Base-by-base conservation (phyloP, 2,888 invertebrate genomes). In the Cataglyphis rosenhaueri region DNA sequence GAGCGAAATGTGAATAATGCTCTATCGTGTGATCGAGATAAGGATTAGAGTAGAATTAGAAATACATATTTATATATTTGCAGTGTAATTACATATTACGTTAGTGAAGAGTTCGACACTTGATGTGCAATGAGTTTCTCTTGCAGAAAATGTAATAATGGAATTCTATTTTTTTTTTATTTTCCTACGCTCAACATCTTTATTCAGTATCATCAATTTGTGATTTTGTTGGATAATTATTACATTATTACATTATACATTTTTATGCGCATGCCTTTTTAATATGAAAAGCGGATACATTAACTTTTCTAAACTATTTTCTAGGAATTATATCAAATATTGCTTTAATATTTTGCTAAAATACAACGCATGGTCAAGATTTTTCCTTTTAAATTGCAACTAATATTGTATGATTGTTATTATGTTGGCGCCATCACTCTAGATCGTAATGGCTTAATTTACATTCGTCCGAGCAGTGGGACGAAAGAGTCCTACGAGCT, bases 31-130 rank as follows among this genome's bases (percentile, higher is more conserved):
- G 59, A 79, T 61, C 35, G 78, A 25, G 73, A 79, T 70, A 71
- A 71, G 35, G 15, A 79, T 79, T 71, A 79, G 44, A 59, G 59
- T 71, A 79, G 35, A 59, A 71, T 57, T 78, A 18, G 18, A 78
- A 52, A 78, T 78, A 44, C 73, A 78, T 25, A 44, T 78, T 70
- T 59, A 78, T 44, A 71, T 10, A 32, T 41, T 78, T 70, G 41
- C 32, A 5, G 59, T 70, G 44, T 70, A 70, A 78, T 78, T 59
- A 59, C 35, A 55, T 55, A 52, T 52, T 52, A 75, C 8, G 35
- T 38, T 35, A 18, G 29, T 25, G 41, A 76, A n/a, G n/a, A 68
- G 48, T 68, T 76, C 55, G 38, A 12, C 29, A 38, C n/a, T 38
- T 57, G 2, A 29, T 29, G 29, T 29, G 29, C 68, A 76, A 76